Evolutionary conservation across 2,797 vertebrate species (phyloP), one percentile per base, ranked within the genome.

Genomic region (Arnoldichthys spilopterus): DNA sequence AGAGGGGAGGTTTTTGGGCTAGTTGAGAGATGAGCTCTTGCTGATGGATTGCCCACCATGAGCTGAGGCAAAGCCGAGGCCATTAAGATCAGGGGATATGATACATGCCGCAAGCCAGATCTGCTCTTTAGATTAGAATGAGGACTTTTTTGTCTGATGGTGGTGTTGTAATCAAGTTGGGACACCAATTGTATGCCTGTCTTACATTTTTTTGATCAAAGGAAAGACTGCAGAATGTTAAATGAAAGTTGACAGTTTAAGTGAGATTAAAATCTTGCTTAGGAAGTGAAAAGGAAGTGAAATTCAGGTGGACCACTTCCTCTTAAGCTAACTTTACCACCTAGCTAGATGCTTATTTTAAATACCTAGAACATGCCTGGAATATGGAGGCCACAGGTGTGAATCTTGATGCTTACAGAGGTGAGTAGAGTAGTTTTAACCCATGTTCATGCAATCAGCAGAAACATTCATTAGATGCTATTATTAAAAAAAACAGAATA

Each of bases 201-300:
- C 69, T 71, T 24, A 22, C 69, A 56, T 71, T 71, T 37, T 30
- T 71, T 40, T 71, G 69, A 71, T 71, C 51, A 54, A 71, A 71
- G 13, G 30, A 54, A n/a, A 54, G 30, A 71, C 28, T 32, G 51
- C 30, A 13, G 18, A 71, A 86, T 87, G 81, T 89, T 45, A 90
- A 87, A 86, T 87, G 85, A 88, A 79, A 49, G 37, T 66, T 81
- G 83, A 84, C 81, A 56, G 51, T n/a, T 9, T 6, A 24, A 71
- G 51, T 71, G 18, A 71, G 69, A 56, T 32, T 34, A 40, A 20
- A 16, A 34, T 71, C 30, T 53, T 18, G 37, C 69, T 40, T 54
- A 47, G n/a, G n/a, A n/a, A n/a, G n/a, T n/a, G n/a, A n/a, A n/a
- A n/a, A 37, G 30, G 30, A 37, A 54, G 20, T 37, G 30, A 40